A percentile compares a stretch with the other conserved stretches of the same genome.
These are phyloP conservation scores for Brachyhypopomus gauderio DNA, from an alignment of 2,113 vertebrate genomes.

Conservation along the genomic window DNA sequence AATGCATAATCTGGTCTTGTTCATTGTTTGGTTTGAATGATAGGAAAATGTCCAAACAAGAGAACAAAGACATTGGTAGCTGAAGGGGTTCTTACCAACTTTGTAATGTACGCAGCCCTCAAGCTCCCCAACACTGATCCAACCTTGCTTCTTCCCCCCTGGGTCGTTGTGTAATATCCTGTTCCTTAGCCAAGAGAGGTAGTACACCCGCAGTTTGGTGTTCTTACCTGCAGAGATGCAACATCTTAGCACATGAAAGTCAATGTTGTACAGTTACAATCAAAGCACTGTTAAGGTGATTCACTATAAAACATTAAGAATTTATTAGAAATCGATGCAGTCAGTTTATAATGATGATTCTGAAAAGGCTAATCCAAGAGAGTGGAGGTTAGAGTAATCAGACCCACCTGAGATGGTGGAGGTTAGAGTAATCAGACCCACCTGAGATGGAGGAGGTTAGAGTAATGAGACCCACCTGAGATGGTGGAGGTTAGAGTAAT, in stretches of 20 bases:
- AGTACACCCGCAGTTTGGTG: slow-evolving; percentile 96
- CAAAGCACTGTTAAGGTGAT: too few relatives aligned
- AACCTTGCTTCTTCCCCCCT: slow-evolving; percentile 97
- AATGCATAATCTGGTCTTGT: too few relatives aligned
- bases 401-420: background rate
- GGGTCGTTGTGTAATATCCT: slow-evolving; percentile 97
- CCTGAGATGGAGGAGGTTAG: background rate
- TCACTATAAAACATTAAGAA: too few relatives aligned
- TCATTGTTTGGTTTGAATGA: too few relatives aligned
- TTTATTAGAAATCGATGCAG: too few relatives aligned
- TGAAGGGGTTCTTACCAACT: slow-evolving; percentile 83
- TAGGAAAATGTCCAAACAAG: too few relatives aligned
- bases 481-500: background rate
- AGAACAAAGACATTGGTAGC: background rate
- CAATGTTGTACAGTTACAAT: too few relatives aligned
- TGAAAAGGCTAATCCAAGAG: too few relatives aligned
- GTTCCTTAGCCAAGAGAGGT: slow-evolving; percentile 97
- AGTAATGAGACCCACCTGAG: background rate
- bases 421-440: background rate
- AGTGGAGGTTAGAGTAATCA: background rate
- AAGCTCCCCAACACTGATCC: slow-evolving; percentile 94
- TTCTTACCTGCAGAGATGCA: slow-evolving; percentile 84
- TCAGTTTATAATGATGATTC: too few relatives aligned
- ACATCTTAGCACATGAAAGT: background rate
- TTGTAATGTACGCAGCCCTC: slow-evolving; percentile 98